Evolutionary conservation across 2,797 vertebrate genomes (phyloP), one percentile per base, ranked within the genome.

Genomic region (Margarornis squamiger): DNA sequence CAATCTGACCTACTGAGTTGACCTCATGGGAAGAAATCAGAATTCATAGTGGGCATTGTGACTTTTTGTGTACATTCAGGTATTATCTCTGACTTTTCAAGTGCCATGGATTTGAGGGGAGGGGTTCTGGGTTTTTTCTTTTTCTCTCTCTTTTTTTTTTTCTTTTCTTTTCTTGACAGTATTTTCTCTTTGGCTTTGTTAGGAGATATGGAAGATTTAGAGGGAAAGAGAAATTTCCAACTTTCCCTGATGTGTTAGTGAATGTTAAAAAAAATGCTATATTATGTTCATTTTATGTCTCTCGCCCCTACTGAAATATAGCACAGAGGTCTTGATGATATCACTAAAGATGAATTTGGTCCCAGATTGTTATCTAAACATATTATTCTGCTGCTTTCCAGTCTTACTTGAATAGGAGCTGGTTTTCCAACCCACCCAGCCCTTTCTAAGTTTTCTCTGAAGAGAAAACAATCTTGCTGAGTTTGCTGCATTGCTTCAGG

Each of bases 401-500:
- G 87, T 78, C 73, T 88, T 91, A 70, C 75, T 90, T 94, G 92
- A 93, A 84, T 41, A 85, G 91, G 39, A 68, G 62, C 85, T 94
- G 49, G 43, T 91, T 96, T 75, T 65, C 38, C 65, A 85, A 87
- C 41, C 39, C 75, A 93, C 78, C 71, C 78, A 94, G 18, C 23
- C 81, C 74, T 90, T 94, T 89, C 77, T 68, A 58, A 95, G 39
- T 45, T 46, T 46, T 22, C 45, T 46, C 71, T 90, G 81, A 62
- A 52, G 58, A 93, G 45, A 90, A 92, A 93, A 91, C 61, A 89
- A 5, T 92, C 81, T 89, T 92, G 82, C 66, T 91, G 87, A 95
- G 39, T 88, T 94, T 90, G 89, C 89, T 80, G 10, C 73, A 27
- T 87, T 93, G 78, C 88, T 95, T 92, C 77, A 76, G 93, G 90